Conservation (phyloP, 2,113 vertebrate genomes). For the Hemicordylus capensis region DNA sequence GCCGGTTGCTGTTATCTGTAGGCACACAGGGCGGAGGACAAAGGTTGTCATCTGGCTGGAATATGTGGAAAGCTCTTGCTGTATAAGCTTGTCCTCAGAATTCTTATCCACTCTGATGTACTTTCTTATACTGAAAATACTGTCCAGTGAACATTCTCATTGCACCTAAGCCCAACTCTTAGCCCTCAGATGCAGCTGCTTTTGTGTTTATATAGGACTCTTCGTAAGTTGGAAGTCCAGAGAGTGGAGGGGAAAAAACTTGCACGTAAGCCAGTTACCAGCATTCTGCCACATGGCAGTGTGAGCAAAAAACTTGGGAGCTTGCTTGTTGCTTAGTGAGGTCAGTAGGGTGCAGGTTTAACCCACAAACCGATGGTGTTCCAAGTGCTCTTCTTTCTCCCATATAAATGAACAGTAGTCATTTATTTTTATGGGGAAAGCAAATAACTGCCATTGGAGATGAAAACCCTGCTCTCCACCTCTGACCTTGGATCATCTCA, state of each 20-base stretch:
- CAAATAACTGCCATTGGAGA: background rate
- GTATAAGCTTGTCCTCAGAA: background rate
- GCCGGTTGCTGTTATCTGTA: background rate
- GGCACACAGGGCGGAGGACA: background rate
- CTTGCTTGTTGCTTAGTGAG: background rate
- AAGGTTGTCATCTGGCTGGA: background rate
- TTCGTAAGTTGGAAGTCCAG: background rate
- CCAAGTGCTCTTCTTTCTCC: background rate
- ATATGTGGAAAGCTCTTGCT: background rate
- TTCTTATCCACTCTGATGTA: background rate
- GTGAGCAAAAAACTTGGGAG: background rate
- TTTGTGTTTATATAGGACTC: background rate
- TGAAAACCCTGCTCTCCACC: background rate
- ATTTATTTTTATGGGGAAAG: background rate
- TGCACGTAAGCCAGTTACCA: background rate
- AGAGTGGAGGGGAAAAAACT: background rate
- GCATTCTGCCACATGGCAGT: background rate
- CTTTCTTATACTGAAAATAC: background rate
- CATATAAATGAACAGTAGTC: background rate
- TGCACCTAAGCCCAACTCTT: background rate
- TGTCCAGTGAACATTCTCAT: background rate
- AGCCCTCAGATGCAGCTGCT: background rate
- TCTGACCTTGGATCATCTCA: too few relatives aligned
- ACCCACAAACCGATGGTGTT: background rate
- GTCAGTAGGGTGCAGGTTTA: background rate